These are phyloP conservation scores for Hydrotaea diabolus DNA, from an alignment of 2,888 invertebrate genomes.

Conservation along the genomic window DNA sequence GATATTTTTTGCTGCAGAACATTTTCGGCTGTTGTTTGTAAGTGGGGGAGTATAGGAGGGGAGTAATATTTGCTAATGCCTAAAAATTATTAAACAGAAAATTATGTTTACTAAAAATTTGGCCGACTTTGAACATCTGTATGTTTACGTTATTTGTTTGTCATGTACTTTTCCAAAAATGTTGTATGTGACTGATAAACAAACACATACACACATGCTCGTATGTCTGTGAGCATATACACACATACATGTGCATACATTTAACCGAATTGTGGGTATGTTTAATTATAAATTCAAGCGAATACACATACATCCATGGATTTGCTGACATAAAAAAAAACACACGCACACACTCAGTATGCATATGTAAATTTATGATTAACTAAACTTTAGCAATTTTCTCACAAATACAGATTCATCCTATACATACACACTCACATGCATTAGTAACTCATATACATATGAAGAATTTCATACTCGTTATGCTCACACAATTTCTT, in stretches of 20 bases:
- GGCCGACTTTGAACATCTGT: not conserved
- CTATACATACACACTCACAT: not conserved
- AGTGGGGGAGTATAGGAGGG: not conserved
- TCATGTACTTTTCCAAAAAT: not conserved
- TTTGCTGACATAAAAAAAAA: not conserved
- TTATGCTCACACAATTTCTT: constrained; percentile 19
- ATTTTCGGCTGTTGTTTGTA: not conserved
- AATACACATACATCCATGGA: not conserved
- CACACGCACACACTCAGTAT: not conserved
- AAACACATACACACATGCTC: not conserved
- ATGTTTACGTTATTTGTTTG: not conserved
- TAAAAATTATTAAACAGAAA: constrained; percentile 36
- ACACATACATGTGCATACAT: not conserved
- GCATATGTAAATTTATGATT: constrained; percentile 29
- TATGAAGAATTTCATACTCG: not conserved
- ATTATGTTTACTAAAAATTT: constrained; percentile 30
- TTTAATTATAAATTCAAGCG: constrained; percentile 24
- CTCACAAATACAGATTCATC: not conserved
- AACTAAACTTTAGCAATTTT: constrained; percentile 30
- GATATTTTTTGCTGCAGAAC: not conserved
- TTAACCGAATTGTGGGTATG: constrained; percentile 11
- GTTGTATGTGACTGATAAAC: constrained; percentile 14
- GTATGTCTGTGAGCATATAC: not conserved
- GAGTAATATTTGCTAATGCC: constrained; percentile 23
- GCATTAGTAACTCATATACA: not conserved